A percentile compares a stretch with the other conserved stretches of the same genome.
Evolutionary conservation across 2,797 vertebrate species (phyloP).

Genomic region (Halcyon chelicuti): DNA sequence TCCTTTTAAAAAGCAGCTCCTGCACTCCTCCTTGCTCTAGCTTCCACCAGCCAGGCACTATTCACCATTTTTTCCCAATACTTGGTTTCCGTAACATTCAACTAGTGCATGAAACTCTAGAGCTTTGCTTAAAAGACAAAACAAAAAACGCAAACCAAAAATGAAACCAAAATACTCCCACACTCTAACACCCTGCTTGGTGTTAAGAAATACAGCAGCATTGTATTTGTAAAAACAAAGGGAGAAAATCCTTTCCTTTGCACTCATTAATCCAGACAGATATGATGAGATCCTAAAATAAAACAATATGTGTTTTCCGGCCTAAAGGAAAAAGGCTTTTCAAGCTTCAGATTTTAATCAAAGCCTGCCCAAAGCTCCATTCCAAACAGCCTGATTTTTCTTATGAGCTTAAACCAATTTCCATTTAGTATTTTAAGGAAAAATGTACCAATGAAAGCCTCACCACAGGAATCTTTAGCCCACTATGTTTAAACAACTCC

Average conservation of each 20-base stretch:
- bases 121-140: not conserved
- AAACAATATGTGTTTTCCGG: not conserved
- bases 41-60: not conserved
- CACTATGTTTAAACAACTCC: slow-evolving; percentile 6
- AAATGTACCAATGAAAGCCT: slow-evolving; percentile 13
- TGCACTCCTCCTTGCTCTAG: not conserved
- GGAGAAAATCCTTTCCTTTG: not conserved
- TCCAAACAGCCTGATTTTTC: not conserved
- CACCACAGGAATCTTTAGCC: slow-evolving; percentile 23
- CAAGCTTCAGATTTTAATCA: slow-evolving; percentile 4
- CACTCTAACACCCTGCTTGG: not conserved
- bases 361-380: not conserved
- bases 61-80: not conserved
- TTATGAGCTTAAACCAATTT: not conserved
- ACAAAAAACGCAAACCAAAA: not conserved
- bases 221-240: not conserved
- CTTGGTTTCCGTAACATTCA: not conserved
- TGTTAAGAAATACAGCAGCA: not conserved
- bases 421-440: not conserved
- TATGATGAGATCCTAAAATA: not conserved
- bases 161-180: not conserved
- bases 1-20: not conserved
- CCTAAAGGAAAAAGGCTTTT: not conserved
- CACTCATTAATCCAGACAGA: not conserved
- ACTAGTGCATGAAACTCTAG: not conserved